phyloP scores from a whole-genome alignment of 1,140 invertebrate genomes.

The Papilio dardanus region DNA sequence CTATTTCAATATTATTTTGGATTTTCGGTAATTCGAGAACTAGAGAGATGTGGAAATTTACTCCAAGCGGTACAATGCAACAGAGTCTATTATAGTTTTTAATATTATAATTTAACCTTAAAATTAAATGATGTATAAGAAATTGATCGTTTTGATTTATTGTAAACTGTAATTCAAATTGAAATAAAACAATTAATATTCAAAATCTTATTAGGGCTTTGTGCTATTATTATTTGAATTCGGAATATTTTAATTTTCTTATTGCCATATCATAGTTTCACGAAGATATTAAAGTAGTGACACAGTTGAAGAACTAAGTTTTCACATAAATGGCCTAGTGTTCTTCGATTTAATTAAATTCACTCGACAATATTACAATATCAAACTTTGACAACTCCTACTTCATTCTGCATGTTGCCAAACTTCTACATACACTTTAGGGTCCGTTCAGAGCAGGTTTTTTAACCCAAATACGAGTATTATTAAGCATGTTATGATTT shows the following conservation, averaged over 20 bases:
- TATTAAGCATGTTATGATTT: no score
- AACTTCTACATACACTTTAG: neutral
- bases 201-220: no score
- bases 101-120: neutral
- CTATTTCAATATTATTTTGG: slow-evolving; percentile 72
- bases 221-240: no score
- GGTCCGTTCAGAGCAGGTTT: no score
- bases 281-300: neutral
- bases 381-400: slow-evolving; percentile 30
- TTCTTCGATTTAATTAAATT: slow-evolving; percentile 7
- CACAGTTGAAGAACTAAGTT: slow-evolving; percentile 1
- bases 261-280: neutral
- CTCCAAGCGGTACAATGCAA: neutral
- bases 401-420: slow-evolving; percentile 1
- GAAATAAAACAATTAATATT: no score
- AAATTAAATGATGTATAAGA: neutral
- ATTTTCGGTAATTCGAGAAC: slow-evolving; percentile 72
- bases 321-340: neutral
- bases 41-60: slow-evolving; percentile 61
- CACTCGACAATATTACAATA: slow-evolving; percentile 26
- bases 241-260: neutral
- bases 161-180: no score
- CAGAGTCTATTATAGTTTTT: neutral
- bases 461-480: no score
- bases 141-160: neutral